Evolutionary conservation across 2,888 invertebrate genomes (phyloP), one percentile per base, ranked within the genome.

Genomic region (Desoria tigrina): DNA sequence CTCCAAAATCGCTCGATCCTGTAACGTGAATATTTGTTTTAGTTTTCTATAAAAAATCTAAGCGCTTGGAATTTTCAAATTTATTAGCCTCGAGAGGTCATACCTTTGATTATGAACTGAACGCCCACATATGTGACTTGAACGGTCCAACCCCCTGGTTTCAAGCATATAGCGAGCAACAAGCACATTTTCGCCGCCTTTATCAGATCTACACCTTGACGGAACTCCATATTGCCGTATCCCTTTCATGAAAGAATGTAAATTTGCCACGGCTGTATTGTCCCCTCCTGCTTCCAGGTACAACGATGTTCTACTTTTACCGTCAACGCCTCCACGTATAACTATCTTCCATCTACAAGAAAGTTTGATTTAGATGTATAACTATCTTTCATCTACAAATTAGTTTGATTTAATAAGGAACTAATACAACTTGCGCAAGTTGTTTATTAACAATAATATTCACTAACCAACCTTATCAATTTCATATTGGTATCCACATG

Each of bases 41-140:
- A n/a, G n/a, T n/a, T n/a, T n/a, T n/a, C n/a, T n/a, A n/a, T n/a
- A 45, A 54, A 27, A 42, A 2, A n/a, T 18, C 42, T 3, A 42
- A 59, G 51, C 42, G 37, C 28, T 37, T 39, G 24, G 16, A 21
- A 16, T n/a, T n/a, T n/a, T n/a, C n/a, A n/a, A n/a, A n/a, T n/a
- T n/a, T n/a, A n/a, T n/a, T n/a, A n/a, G n/a, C n/a, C n/a, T n/a
- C n/a, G n/a, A n/a, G 24, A n/a, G n/a, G n/a, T n/a, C n/a, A 21
- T 62, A 69, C 69, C 69, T 61, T 42, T 69, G 69, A 51, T 69
- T 69, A 45, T 69, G 69, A 16, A 69, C 69, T 1, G 69, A 70
- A 23, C 65, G 26, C 1, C 66, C 69, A 39, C 66, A 67, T 9
- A 67, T 70, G 39, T 70, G 67, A 37, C 67, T 67, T 1, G 28